Base-by-base conservation (phyloP, 2,113 vertebrate genomes). In the Alligator mississippiensis region DNA sequence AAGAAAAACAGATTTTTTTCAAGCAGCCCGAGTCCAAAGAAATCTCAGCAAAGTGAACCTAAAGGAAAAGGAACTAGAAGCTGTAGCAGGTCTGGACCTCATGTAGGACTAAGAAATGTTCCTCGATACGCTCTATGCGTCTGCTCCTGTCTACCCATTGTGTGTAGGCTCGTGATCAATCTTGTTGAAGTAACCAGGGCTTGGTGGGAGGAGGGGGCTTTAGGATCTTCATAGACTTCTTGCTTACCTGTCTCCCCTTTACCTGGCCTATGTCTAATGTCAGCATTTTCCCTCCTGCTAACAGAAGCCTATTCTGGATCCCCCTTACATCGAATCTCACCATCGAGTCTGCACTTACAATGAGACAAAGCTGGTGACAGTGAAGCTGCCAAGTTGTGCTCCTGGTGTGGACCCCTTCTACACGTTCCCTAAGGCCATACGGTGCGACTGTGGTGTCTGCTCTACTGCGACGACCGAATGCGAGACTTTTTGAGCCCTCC, bases 291-390 rank as follows among this genome's bases (percentile, higher is more conserved):
- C 12, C 81, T 58, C 54, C 9, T 87, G 55, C 82, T 21, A n/a
- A 5, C 97, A 99, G 99, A 99, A 98, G 84, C 99, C 99, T 0
- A 94, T 99, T 61, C 96, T 99, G 96, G 98, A 99, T 66, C 98
- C 98, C 0, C 99, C 99, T 2, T 99, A 98, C 97, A 97, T 99
- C 0, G 98, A 99, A 96, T 98, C 98, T 24, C 90, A 98, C 92
- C 99, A 99, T 94, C 97, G 98, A 0, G 98, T 99, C 61, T 99
- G 99, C 85, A 99, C 98, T 88, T 99, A 99, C 98, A 99, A 99
- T 0, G 96, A 98, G 97, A 99, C 98, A 21, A 99, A 97, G 47
- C 94, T 98, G 89, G 96, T 98, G 88, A 99, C 97, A 0, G 98
- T 99, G 87, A 98, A 98, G 90, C 98, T 99, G 87, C 99, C 99